A percentile compares a stretch with the other conserved stretches of the same genome.
Evolutionary conservation across 2,888 invertebrate species (phyloP).

Genomic region (Mechanitis messenoides): DNA sequence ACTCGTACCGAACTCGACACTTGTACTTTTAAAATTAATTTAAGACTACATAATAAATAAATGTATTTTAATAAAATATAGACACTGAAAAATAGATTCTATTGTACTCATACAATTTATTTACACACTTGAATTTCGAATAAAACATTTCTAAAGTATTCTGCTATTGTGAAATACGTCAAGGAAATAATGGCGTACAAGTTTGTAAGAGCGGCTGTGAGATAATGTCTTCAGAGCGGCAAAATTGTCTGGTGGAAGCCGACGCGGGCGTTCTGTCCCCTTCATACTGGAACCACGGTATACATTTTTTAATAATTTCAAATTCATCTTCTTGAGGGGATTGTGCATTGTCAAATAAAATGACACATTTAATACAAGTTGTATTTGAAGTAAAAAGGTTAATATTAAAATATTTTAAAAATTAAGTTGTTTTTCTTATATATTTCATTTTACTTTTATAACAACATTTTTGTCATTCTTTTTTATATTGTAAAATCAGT

Average conservation of each 20-base stretch:
- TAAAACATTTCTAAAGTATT: constrained; percentile 42
- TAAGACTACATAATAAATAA: background rate
- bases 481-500: too few relatives aligned
- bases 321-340: constrained; percentile 11
- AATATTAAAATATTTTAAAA: background rate
- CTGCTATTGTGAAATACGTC: constrained; percentile 61
- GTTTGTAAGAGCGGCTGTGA: constrained; percentile 41
- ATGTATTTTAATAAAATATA: constrained; percentile 30
- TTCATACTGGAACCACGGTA: constrained; percentile 20
- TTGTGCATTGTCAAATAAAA: background rate
- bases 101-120: constrained; percentile 4
- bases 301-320: constrained; percentile 15
- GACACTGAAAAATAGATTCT: constrained; percentile 33
- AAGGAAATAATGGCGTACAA: constrained; percentile 57
- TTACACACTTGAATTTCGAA: constrained; percentile 37
- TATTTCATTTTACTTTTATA: too few relatives aligned
- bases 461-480: too few relatives aligned
- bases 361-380: background rate
- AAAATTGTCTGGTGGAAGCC: constrained; percentile 34
- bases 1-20: background rate
- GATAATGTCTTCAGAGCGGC: constrained; percentile 46
- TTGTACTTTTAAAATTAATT: background rate
- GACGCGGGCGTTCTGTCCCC: constrained; percentile 29
- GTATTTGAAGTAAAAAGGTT: too few relatives aligned
- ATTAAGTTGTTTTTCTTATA: background rate